Conservation (phyloP, 2,797 vertebrate species). For the Siniperca undulata region DNA sequence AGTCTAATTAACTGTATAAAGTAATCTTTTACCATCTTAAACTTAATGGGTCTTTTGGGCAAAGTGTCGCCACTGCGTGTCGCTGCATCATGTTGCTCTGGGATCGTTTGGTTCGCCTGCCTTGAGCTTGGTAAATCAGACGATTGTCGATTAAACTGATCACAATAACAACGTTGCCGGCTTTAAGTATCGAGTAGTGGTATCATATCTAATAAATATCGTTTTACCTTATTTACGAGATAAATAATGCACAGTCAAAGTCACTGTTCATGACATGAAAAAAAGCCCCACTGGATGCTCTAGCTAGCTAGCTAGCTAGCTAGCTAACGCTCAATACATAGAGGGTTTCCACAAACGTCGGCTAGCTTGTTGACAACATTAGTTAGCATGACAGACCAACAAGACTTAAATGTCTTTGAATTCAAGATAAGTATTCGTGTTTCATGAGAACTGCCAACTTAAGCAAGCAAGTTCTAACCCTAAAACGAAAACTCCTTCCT, state of each 20-base stretch:
- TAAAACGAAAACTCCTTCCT: background rate
- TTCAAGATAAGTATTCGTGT: background rate
- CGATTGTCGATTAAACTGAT: slow-evolving; percentile 48
- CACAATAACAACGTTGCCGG: background rate
- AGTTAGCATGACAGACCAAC: background rate
- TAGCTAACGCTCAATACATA: background rate
- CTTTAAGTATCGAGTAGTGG: background rate
- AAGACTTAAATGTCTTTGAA: background rate
- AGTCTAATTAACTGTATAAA: background rate
- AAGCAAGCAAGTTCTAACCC: background rate
- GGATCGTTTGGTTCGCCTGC: slow-evolving; percentile 55
- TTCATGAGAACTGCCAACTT: background rate
- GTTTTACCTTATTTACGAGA: background rate
- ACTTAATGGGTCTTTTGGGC: background rate
- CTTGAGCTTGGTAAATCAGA: background rate
- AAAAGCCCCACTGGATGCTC: background rate
- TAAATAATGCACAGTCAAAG: background rate
- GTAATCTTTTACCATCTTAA: background rate
- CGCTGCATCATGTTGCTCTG: slow-evolving; percentile 34
- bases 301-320: background rate
- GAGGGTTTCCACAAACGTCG: background rate
- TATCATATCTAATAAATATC: background rate
- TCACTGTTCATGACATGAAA: background rate
- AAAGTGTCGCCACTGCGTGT: background rate
- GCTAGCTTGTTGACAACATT: background rate